Evolutionary conservation across 2,888 invertebrate species (phyloP), one percentile per base, ranked within the genome.

Genomic region (Pseudococcus viburni): DNA sequence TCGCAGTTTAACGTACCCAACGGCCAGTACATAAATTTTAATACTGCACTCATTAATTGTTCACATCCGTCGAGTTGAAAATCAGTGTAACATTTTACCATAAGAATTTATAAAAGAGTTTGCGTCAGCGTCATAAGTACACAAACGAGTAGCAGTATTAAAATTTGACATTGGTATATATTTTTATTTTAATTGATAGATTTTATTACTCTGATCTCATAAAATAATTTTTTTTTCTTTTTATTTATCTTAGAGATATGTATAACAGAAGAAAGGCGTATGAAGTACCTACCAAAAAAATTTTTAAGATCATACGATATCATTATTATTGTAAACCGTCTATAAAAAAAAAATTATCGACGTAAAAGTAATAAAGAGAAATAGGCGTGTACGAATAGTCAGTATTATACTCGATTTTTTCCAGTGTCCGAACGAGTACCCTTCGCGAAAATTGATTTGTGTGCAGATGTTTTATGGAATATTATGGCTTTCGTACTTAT

Each of bases 171-270:
- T 42, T 80, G 42, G 80, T 46, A 80, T 80, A 80, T 80, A 33
- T 33, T 80, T 80, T 80, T 80, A 80, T 80, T 80, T 80, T 80
- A 42, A 80, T 80, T 80, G 80, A 80, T 80, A 80, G 80, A 80
- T 80, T 80, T 80, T 80, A 80, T 80, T 80, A 26, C 42, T 80
- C 80, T 80, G 80, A 80, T 80, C 80, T 80, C 80, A 80, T 80
- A 80, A 80, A 80, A 42, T 80, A 80, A 80, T 80, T 80, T 80
- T 80, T 33, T 80, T 80, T 80, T 80, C 42, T 80, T 80, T 80
- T 80, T 42, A 42, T 80, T 80, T 80, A 80, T 80, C 80, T 80
- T 42, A 80, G 9, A 42, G 42, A 80, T 80, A 42, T 46, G 42
- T 80, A 80, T 80, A 26, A 42, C 42, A 80, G n/a, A 42, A 42